These are phyloP conservation scores for Globodera ellingtonae DNA, from an alignment of 1,140 invertebrate species.

Conservation along the genomic window DNA sequence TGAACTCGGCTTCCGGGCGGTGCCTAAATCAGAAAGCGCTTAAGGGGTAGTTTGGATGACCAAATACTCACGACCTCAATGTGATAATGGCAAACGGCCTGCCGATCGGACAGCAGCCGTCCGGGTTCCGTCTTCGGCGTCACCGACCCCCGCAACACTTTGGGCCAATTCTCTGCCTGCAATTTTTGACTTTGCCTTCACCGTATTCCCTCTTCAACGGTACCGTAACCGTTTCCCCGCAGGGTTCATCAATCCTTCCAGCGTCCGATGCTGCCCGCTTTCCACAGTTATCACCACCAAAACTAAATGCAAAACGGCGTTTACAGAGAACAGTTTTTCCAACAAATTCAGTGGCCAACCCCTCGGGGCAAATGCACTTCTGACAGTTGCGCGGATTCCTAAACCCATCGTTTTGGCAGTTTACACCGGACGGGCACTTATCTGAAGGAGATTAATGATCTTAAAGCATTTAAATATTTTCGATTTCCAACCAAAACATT, in stretches of 20 bases:
- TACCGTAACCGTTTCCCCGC: constrained; percentile 44
- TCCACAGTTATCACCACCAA: constrained; percentile 49
- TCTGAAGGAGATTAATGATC: neutral
- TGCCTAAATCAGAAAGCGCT: constrained; percentile 17
- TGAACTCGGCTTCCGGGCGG: constrained; percentile 43
- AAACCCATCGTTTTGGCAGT: constrained; percentile 48
- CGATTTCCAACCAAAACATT: constrained; percentile 25
- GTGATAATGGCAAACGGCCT: constrained; percentile 43
- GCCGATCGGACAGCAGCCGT: constrained; percentile 25
- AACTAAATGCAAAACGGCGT: constrained; percentile 16
- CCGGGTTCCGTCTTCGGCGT: neutral
- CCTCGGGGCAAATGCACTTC: constrained; percentile 48
- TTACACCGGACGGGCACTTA: neutral
- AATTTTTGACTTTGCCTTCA: neutral
- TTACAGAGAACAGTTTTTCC: neutral
- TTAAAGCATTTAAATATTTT: neutral
- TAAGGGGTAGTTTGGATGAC: too few species aligned
- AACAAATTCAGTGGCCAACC: neutral
- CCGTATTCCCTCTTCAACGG: neutral
- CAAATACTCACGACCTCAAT: constrained; percentile 37
- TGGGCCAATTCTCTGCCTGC: constrained; percentile 33
- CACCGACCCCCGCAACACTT: constrained; percentile 35
- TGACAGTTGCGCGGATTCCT: constrained; percentile 39
- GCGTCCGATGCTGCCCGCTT: constrained; percentile 44
- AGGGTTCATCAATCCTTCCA: constrained; percentile 22